These are phyloP conservation scores for Megaceryle alcyon DNA, from an alignment of 2,797 vertebrate genomes.

Conservation along the genomic window DNA sequence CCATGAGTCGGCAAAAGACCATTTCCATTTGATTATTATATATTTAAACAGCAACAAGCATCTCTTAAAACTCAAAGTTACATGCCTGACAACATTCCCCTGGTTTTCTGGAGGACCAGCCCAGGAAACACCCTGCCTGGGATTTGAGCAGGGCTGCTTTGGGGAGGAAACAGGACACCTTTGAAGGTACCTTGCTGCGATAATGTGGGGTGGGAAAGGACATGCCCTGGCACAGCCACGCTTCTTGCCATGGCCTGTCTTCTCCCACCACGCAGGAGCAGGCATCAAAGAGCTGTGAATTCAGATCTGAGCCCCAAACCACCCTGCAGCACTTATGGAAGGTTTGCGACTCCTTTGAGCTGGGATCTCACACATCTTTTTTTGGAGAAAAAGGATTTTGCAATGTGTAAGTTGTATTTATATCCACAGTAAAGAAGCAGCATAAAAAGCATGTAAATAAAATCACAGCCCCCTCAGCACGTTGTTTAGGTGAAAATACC, in stretches of 20 bases:
- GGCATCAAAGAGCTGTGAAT: fast-evolving
- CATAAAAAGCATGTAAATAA: slow-evolving; percentile 5
- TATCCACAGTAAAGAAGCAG: neutral
- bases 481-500: neutral
- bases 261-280: fast-evolving
- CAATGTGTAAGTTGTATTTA: neutral
- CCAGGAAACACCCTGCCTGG: neutral
- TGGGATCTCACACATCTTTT: neutral
- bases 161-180: neutral
- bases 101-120: neutral
- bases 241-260: neutral
- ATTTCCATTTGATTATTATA: slow-evolving; percentile 1
- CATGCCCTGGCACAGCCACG: fast-evolving
- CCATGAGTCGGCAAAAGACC: slow-evolving; percentile 1
- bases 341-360: neutral
- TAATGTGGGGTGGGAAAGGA: neutral
- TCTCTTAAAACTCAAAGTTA: neutral
- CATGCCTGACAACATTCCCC: neutral
- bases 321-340: neutral
- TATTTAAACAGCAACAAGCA: slow-evolving; percentile 14
- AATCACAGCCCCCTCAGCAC: neutral
- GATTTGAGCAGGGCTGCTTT: neutral
- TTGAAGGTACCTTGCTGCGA: neutral
- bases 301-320: neutral
- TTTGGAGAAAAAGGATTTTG: neutral